Percentiles rank a stretch among this genome's conserved stretches.
phyloP scores from a whole-genome alignment of 1,140 invertebrate species.

The Phenacoccus solenopsis region DNA sequence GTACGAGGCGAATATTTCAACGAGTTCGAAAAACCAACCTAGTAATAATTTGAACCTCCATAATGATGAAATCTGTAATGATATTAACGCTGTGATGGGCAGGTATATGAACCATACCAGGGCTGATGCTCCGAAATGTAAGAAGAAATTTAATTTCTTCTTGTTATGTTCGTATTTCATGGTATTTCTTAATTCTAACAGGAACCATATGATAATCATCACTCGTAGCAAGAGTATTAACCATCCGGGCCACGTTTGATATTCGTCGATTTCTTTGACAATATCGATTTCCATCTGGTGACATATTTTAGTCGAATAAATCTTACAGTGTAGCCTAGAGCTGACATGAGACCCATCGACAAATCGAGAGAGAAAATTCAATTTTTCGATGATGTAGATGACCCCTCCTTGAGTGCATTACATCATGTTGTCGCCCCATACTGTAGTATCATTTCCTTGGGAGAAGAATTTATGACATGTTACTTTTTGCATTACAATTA shows the following conservation, averaged over 20 bases:
- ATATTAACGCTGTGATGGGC: constrained; percentile 84
- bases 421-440: no score
- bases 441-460: no score
- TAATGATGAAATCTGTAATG: constrained; percentile 79
- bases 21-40: constrained; percentile 43
- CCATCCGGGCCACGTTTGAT: constrained; percentile 93
- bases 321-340: no score
- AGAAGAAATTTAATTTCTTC: constrained; percentile 79
- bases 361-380: no score
- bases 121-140: constrained; percentile 93
- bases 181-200: constrained; percentile 79
- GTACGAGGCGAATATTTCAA: neutral
- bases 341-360: no score
- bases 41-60: constrained; percentile 91
- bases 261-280: constrained; percentile 91
- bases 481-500: no score
- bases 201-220: constrained; percentile 88
- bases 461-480: no score
- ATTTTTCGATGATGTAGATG: no score
- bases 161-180: constrained; percentile 86
- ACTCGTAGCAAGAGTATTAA: constrained; percentile 75
- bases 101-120: constrained; percentile 97
- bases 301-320: no score
- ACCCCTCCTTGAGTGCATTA: no score
- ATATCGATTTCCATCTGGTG: constrained; percentile 85